Percentiles rank a stretch among this genome's conserved stretches.
phyloP scores from a whole-genome alignment of 2,888 invertebrate genomes.

The Prosopocoilus inquinatus region DNA sequence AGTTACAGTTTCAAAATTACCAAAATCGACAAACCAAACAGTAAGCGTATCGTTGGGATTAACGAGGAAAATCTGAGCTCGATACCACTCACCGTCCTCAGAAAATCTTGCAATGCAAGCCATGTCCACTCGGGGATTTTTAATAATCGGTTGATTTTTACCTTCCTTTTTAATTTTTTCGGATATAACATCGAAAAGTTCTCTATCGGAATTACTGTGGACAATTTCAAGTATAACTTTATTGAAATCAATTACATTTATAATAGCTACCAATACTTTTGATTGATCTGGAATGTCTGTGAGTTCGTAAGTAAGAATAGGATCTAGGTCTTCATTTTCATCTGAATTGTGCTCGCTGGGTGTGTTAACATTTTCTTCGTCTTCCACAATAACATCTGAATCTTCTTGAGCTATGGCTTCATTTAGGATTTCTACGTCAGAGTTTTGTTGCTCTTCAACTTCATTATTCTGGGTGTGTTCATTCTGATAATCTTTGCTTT shows the following conservation, averaged over 20 bases:
- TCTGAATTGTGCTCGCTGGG: slow-evolving; percentile 34
- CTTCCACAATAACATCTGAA: slow-evolving; percentile 44
- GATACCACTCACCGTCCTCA: slow-evolving; percentile 68
- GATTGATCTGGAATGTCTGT: slow-evolving; percentile 41
- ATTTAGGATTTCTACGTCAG: slow-evolving; percentile 21
- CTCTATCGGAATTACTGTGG: slow-evolving; percentile 38
- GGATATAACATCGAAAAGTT: slow-evolving; percentile 53
- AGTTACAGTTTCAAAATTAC: slow-evolving; percentile 60
- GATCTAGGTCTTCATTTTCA: slow-evolving; percentile 13
- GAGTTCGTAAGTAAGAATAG: slow-evolving; percentile 33
- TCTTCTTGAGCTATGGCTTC: slow-evolving; percentile 2
- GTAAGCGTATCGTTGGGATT: slow-evolving; percentile 53
- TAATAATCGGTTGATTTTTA: slow-evolving; percentile 49
- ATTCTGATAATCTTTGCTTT: background rate
- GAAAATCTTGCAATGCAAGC: slow-evolving; percentile 64
- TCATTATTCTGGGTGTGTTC: background rate
- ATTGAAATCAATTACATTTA: slow-evolving; percentile 39
- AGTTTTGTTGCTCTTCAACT: slow-evolving; percentile 35
- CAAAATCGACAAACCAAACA: slow-evolving; percentile 74
- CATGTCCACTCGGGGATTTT: slow-evolving; percentile 52
- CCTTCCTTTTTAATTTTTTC: slow-evolving; percentile 44
- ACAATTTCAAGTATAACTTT: slow-evolving; percentile 33
- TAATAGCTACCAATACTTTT: slow-evolving; percentile 46
- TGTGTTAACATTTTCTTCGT: slow-evolving; percentile 29
- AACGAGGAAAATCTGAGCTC: slow-evolving; percentile 62